These are phyloP conservation scores for Emydoidea blandingii DNA, from an alignment of 2,797 vertebrate genomes.

Conservation along the genomic window DNA sequence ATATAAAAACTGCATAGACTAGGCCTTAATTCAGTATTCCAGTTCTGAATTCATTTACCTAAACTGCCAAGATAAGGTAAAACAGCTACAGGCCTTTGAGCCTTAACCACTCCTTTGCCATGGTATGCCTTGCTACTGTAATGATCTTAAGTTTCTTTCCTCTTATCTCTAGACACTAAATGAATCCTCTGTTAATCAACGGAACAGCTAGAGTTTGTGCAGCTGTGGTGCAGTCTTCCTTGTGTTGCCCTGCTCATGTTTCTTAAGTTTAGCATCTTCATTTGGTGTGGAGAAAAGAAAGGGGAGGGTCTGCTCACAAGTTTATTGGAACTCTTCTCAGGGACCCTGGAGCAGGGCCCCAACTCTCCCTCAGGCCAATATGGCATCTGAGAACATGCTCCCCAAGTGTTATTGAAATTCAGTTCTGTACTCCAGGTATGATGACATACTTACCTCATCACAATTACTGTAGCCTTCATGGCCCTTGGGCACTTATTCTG, in stretches of 20 bases:
- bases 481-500: neutral
- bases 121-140: accelerated
- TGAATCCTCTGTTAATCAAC: neutral
- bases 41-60: neutral
- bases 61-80: neutral
- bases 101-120: neutral
- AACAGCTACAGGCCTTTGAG: neutral
- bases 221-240: neutral
- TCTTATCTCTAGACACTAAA: accelerated
- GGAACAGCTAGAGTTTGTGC: accelerated
- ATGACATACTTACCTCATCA: neutral
- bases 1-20: accelerated
- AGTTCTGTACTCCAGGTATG: neutral
- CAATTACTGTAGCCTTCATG: accelerated
- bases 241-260: neutral
- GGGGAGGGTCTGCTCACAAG: accelerated
- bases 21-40: neutral
- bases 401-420: accelerated
- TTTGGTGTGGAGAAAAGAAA: neutral
- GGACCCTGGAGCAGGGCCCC: accelerated
- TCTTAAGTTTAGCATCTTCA: neutral
- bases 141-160: neutral
- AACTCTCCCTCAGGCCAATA: accelerated
- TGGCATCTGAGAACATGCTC: accelerated
- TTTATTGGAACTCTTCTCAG: accelerated